Evolutionary conservation across 2,113 vertebrate species (phyloP), one percentile per base, ranked within the genome.

Genomic region (Calidris pygmaea): DNA sequence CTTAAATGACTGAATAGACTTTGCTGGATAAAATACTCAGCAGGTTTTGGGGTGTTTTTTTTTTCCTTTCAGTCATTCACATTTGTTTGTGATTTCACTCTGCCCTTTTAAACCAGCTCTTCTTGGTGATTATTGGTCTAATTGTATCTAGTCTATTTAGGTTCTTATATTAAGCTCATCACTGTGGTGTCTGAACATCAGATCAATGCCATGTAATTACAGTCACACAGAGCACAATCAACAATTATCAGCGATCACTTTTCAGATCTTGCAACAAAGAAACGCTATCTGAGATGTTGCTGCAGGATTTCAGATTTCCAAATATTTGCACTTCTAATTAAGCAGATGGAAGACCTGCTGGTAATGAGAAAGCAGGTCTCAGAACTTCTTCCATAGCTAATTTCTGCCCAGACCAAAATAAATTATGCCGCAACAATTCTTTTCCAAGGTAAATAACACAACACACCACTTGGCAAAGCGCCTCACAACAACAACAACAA

Each of bases 271-370:
- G 84, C 89, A 98, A 96, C 93, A 96, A 97, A 95, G 96, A 95
- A 92, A 95, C 76, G 32, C 74, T 97, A 87, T 96, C 94, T 94
- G 94, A 97, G 97, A 90, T 29, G 4, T 29, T 95, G 92, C 92
- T 93, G 52, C 63, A 89, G 90, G 70, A 85, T 92, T 97, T 97
- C 95, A 96, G 97, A 94, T 97, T 97, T 96, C 95, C 87, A 90
- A 98, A 97, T 97, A 97, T 97, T 98, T 98, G 98, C 97, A 97
- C 97, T 97, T 98, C 96, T 97, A 98, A 98, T 98, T 98, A 98
- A 97, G 94, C 96, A 97, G 97, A 98, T 98, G 98, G 97, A 97
- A 96, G 93, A 93, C 95, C 94, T 97, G 97, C 96, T 98, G 90
- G 88, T 94, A 94, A 94, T 96, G 97, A 97, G 97, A 95, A 94